Conservation (phyloP, 1,140 invertebrate species). For the Drosophila subpulchrella region DNA sequence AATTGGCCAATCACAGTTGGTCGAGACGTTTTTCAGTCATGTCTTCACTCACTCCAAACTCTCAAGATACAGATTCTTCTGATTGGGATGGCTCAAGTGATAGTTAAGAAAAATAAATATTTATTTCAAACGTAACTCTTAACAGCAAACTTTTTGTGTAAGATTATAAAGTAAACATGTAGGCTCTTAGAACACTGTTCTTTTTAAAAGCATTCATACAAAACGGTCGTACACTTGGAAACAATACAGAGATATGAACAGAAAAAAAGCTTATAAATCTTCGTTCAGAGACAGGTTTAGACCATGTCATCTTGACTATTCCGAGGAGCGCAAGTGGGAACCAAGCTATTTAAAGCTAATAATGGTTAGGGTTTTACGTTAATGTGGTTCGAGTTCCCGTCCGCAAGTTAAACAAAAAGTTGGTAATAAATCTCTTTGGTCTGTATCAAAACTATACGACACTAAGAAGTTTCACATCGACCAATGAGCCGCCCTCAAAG, state of each 20-base stretch:
- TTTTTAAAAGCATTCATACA: neutral
- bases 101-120: neutral
- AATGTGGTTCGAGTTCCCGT: too few species aligned
- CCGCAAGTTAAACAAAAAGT: too few species aligned
- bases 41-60: constrained; percentile 1
- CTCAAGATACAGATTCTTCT: neutral
- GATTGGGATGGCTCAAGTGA: too few species aligned
- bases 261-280: neutral
- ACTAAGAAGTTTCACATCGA: neutral
- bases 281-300: neutral
- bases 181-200: neutral
- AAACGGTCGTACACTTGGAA: neutral
- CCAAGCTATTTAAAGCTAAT: neutral
- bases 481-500: too few species aligned
- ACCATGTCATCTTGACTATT: neutral
- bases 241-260: neutral
- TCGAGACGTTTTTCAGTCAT: constrained; percentile 1
- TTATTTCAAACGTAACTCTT: neutral
- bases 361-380: neutral
- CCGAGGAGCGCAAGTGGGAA: neutral
- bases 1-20: neutral
- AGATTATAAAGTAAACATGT: neutral
- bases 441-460: neutral
- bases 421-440: too few species aligned
- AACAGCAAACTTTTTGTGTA: neutral